A percentile compares a stretch with the other conserved stretches of the same genome.
Conservation (phyloP, 2,797 vertebrate species). For the Cyclura pinguis region DNA sequence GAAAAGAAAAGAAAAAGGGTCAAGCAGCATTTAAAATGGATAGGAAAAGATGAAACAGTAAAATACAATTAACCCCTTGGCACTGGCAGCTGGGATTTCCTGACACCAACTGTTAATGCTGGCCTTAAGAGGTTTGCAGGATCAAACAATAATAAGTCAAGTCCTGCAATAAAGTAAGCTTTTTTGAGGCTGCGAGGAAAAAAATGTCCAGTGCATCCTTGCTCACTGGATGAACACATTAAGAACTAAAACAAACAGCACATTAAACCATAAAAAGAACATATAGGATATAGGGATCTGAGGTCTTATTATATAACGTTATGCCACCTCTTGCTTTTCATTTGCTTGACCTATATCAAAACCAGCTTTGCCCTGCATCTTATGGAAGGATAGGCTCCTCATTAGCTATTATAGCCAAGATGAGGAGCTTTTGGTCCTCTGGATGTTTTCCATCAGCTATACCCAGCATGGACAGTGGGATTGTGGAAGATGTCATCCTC, state of each 20-base stretch:
- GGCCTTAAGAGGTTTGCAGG: conserved; percentile 64
- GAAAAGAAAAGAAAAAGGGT: conserved; percentile 35
- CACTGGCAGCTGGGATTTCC: conserved; percentile 71
- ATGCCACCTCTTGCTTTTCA: conserved; percentile 21
- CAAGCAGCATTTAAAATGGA: conserved; percentile 58
- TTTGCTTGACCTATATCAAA: conserved; percentile 31
- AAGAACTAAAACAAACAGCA: conserved; percentile 31
- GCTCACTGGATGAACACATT: conserved; percentile 9
- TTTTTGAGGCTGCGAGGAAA: conserved; percentile 51
- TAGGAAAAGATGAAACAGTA: conserved; percentile 68
- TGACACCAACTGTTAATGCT: conserved; percentile 67
- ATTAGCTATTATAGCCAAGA: neutral
- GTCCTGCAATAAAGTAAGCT: conserved; percentile 61
- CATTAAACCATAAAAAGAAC: conserved; percentile 21
- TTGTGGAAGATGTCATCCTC: neutral
- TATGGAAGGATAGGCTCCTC: conserved; percentile 23
- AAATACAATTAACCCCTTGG: conserved; percentile 76
- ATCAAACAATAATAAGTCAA: conserved; percentile 70
- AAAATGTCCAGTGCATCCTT: conserved; percentile 51
- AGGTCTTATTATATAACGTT: conserved; percentile 27
- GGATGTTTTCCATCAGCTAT: neutral
- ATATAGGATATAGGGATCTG: conserved; percentile 48
- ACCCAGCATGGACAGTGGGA: neutral
- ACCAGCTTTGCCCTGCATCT: neutral
- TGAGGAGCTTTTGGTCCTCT: neutral